Evolutionary conservation across 2,888 invertebrate species (phyloP), one percentile per base, ranked within the genome.

Genomic region (Pediacus dermestoides): DNA sequence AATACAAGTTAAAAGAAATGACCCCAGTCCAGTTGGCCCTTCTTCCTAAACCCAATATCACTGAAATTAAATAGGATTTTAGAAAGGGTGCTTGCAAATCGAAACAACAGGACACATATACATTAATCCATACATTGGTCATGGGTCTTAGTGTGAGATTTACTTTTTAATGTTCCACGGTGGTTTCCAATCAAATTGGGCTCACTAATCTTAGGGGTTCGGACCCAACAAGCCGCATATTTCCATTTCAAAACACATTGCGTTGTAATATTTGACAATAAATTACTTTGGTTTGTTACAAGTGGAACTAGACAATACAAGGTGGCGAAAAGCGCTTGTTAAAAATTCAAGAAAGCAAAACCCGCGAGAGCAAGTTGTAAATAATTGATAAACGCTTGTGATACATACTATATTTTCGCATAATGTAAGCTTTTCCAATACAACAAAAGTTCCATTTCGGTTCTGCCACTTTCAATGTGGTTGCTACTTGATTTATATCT

Each of bases 91-190:
- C 9, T 23, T 23, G n/a, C n/a, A n/a, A n/a, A n/a, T n/a, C n/a
- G n/a, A 23, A 9, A 9, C 8, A 23, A 37, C 26, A 37, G 37
- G 36, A 48, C 44, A 44, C 46, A 48, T 49, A 55, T 58, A 56
- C 55, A 60, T 66, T 67, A 67, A 67, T 68, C 66, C 66, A 52
- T 40, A 53, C 61, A 63, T 67, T 65, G 68, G 66, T 64, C 66
- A 67, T 57, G 61, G 65, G 64, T 60, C 61, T 68, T 67, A 66
- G 54, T 55, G 51, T 54, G 57, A 64, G 66, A 66, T 67, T 66
- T 64, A 64, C 55, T 67, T 68, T 68, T 68, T 68, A 68, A 68
- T 68, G 66, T 66, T 63, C 63, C 51, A 57, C 57, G 52, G 56
- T 55, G 57, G 62, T 66, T 66, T 66, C 66, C 64, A 66, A 66